Conservation (phyloP, 2,888 invertebrate genomes). For the Idaea biselata region DNA sequence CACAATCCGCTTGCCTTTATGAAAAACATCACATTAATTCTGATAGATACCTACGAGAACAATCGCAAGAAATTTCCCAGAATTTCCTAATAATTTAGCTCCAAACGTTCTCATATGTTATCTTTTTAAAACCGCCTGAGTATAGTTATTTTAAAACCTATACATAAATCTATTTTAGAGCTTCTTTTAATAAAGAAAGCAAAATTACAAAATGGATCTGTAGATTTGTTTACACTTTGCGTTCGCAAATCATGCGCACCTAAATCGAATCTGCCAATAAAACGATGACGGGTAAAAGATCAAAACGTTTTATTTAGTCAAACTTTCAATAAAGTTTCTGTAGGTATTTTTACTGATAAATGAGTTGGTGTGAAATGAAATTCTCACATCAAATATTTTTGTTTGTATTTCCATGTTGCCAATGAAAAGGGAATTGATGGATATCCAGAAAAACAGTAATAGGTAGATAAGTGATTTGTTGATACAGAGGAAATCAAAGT, state of each 20-base stretch:
- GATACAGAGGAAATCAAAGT: no score
- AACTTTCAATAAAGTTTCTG: background rate
- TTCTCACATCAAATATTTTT: no score
- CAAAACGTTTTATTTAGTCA: background rate
- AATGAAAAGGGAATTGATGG: no score
- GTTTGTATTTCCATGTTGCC: no score
- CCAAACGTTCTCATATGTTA: background rate
- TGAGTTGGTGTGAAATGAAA: no score
- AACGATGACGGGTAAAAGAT: background rate
- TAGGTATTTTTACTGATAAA: background rate
- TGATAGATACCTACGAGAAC: no score
- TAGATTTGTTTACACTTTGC: background rate
- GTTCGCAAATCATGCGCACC: background rate
- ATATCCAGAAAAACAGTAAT: no score
- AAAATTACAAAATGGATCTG: background rate
- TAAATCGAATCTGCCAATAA: background rate
- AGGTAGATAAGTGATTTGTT: no score
- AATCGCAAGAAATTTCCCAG: no score
- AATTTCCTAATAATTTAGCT: no score
- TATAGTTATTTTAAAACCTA: background rate
- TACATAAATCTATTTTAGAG: background rate
- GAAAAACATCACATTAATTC: no score
- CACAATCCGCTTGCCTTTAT: no score
- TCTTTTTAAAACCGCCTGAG: background rate
- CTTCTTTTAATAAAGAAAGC: background rate